Conservation (phyloP, 2,113 vertebrate genomes). For the Tichodroma muraria region DNA sequence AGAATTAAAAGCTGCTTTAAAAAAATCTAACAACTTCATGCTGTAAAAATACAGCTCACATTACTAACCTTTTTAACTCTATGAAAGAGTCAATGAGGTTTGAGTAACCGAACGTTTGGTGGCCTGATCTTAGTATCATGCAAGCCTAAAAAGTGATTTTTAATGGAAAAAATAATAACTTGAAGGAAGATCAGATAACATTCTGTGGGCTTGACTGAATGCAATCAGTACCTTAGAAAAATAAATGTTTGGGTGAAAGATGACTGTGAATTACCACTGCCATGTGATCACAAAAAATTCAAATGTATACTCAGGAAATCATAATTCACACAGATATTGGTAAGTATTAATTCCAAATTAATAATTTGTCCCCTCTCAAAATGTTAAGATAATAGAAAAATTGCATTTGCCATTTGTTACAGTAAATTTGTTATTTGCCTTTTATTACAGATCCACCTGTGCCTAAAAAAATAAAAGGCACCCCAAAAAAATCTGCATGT, state of each 20-base stretch:
- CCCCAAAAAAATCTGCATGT: fast-evolving
- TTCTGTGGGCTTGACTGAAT: neutral
- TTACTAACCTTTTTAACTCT: neutral
- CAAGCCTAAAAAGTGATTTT: neutral
- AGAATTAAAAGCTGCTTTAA: neutral
- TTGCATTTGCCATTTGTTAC: neutral
- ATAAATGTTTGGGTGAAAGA: neutral
- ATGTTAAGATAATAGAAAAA: neutral
- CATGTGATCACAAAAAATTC: neutral
- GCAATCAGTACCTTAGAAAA: neutral
- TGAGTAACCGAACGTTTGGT: neutral
- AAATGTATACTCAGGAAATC: neutral
- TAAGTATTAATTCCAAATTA: neutral
- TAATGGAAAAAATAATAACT: neutral
- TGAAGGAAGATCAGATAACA: neutral
- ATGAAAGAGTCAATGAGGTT: neutral
- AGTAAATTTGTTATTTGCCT: no score
- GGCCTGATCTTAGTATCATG: neutral
- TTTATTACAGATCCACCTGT: neutral
- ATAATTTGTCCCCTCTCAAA: neutral
- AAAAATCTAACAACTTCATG: neutral
- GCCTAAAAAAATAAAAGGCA: neutral
- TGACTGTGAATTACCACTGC: neutral
- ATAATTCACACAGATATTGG: neutral
- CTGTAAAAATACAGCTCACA: neutral